Percentiles rank a stretch among this genome's conserved stretches.
Conservation (phyloP, 2,113 vertebrate genomes). For the Macrotis lagotis region DNA sequence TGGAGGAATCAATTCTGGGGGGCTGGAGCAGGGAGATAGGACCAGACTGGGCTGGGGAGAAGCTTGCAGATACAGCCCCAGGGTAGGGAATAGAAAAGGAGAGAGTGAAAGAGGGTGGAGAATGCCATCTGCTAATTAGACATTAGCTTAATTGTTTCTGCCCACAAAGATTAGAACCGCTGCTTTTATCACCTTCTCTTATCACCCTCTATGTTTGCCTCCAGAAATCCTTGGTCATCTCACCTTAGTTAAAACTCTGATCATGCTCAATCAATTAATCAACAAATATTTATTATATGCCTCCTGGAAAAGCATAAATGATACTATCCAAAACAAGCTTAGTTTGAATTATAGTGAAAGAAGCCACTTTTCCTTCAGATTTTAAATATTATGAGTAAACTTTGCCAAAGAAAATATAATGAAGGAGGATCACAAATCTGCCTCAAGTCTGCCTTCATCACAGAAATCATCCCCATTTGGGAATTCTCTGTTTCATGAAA, state of each 20-base stretch:
- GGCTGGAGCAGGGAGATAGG: too few relatives aligned
- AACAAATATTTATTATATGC: background rate
- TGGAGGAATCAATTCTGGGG: background rate
- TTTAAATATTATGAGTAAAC: constrained; percentile 56
- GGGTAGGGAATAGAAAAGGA: background rate
- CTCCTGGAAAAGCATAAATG: background rate
- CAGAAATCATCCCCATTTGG: constrained; percentile 56
- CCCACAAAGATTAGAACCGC: background rate
- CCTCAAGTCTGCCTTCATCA: constrained; percentile 23
- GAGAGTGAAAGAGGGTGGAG: background rate
- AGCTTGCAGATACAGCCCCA: background rate
- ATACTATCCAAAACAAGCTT: background rate
- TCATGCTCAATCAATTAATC: background rate
- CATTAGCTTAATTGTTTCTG: background rate
- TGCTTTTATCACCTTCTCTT: too few relatives aligned
- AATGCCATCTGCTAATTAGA: background rate
- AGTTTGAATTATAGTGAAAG: constrained; percentile 45
- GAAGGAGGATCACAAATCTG: background rate
- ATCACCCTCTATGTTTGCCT: background rate
- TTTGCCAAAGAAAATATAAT: constrained; percentile 33
- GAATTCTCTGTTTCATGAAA: constrained; percentile 34
- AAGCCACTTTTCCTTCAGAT: constrained; percentile 37
- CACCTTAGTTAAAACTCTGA: background rate
- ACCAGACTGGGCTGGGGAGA: background rate
- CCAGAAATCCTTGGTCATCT: background rate